Percentiles rank a stretch among this genome's conserved stretches.
Conservation (phyloP, 1,140 invertebrate genomes). For the Drosophila insularis region DNA sequence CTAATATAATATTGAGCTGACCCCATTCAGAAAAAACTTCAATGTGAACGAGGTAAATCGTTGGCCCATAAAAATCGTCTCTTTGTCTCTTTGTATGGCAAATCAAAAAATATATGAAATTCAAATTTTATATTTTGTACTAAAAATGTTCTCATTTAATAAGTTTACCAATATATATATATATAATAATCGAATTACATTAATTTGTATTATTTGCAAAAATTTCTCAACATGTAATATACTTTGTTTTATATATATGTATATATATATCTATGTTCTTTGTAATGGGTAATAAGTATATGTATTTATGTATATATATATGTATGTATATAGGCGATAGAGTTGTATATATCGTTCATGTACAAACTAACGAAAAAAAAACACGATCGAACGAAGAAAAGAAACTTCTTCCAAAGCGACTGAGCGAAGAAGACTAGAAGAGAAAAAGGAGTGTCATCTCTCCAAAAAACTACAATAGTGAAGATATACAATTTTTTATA, state of each 20-base stretch:
- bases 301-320: slow-evolving; percentile 32
- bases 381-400: not conserved
- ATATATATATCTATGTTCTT: not conserved
- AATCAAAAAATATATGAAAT: too few species aligned
- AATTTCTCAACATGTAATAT: slow-evolving; percentile 7
- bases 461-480: not conserved
- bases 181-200: slow-evolving; percentile 25
- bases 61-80: too few species aligned
- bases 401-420: not conserved
- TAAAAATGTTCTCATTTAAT: slow-evolving; percentile 33
- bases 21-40: too few species aligned
- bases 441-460: not conserved
- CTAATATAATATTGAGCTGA: too few species aligned
- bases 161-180: slow-evolving; percentile 36
- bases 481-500: too few species aligned
- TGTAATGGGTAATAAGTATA: slow-evolving; percentile 16
- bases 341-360: not conserved
- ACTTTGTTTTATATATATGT: not conserved
- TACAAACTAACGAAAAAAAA: not conserved
- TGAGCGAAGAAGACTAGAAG: not conserved
- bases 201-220: slow-evolving; percentile 8
- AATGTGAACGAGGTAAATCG: too few species aligned
- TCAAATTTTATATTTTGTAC: slow-evolving; percentile 30
- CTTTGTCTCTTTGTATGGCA: too few species aligned
- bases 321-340: slow-evolving; percentile 29